phyloP scores from a whole-genome alignment of 2,113 vertebrate genomes.

The Eolophus roseicapilla region DNA sequence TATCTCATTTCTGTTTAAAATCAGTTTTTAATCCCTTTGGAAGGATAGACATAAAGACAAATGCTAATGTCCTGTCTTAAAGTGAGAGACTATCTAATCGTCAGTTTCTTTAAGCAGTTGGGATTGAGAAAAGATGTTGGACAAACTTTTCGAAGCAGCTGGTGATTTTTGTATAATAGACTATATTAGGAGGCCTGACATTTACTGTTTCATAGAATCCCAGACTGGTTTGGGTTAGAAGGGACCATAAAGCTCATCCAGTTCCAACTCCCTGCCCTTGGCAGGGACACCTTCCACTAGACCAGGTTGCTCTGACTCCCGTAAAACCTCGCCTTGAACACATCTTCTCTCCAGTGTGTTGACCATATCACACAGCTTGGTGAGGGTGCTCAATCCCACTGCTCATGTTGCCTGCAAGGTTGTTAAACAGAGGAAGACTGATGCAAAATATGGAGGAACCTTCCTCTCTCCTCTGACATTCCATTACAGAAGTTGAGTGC shows the following conservation, averaged over 20 bases:
- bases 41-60: neutral
- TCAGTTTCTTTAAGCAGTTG: neutral
- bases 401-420: neutral
- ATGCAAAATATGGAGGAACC: neutral
- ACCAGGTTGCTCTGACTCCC: neutral
- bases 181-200: neutral
- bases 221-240: neutral
- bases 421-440: neutral
- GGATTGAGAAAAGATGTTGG: neutral
- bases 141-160: neutral
- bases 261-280: neutral
- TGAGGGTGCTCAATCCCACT: neutral
- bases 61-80: neutral
- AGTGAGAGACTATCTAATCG: neutral
- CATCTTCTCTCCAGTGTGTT: neutral
- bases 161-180: neutral
- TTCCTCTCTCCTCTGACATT: neutral
- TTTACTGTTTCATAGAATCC: neutral
- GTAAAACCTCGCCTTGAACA: neutral
- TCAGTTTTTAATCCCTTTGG: neutral
- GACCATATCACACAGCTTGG: neutral
- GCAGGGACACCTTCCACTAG: neutral
- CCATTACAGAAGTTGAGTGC: neutral
- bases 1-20: neutral
- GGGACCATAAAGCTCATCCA: neutral